A percentile compares a stretch with the other conserved stretches of the same genome.
Evolutionary conservation across 2,888 invertebrate genomes (phyloP).

Genomic region (Argynnis bischoffii): DNA sequence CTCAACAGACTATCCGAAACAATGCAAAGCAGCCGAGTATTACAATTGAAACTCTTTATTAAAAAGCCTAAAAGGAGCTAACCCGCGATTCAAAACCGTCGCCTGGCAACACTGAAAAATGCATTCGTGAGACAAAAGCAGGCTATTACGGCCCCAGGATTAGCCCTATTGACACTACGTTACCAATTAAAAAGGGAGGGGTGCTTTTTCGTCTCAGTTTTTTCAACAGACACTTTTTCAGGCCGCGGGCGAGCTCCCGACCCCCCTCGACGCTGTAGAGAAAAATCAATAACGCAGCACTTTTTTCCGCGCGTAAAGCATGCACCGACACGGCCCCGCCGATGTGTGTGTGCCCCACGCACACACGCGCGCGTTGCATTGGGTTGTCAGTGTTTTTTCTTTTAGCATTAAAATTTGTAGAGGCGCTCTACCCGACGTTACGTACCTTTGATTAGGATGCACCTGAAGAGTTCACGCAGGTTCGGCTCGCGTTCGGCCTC

Average conservation of each 20-base stretch:
- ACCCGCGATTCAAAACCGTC: slow-evolving; percentile 49
- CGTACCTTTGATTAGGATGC: slow-evolving; percentile 65
- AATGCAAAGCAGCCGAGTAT: slow-evolving; percentile 33
- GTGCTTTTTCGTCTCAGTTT: slow-evolving; percentile 82
- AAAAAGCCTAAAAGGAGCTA: slow-evolving; percentile 44
- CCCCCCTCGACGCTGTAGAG: slow-evolving; percentile 72
- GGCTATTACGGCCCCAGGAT: slow-evolving; percentile 77
- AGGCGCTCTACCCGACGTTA: slow-evolving; percentile 50
- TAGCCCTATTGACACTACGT: slow-evolving; percentile 83
- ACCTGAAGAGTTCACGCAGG: slow-evolving; percentile 61
- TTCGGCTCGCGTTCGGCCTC: slow-evolving; percentile 35
- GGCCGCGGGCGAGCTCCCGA: slow-evolving; percentile 73
- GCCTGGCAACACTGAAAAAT: slow-evolving; percentile 76
- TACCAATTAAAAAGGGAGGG: slow-evolving; percentile 82
- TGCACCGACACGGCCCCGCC: slow-evolving; percentile 70
- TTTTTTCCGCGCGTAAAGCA: slow-evolving; percentile 84
- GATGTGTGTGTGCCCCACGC: slow-evolving; percentile 58
- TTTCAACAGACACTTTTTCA: slow-evolving; percentile 82
- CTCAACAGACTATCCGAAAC: slow-evolving; percentile 26
- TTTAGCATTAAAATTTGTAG: slow-evolving; percentile 68
- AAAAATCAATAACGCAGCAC: slow-evolving; percentile 84
- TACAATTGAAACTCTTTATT: slow-evolving; percentile 40
- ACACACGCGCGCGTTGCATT: slow-evolving; percentile 63
- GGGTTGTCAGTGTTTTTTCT: slow-evolving; percentile 72
- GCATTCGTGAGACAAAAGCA: slow-evolving; percentile 77